Evolutionary conservation across 2,888 invertebrate genomes (phyloP), one percentile per base, ranked within the genome.

Genomic region (Lymantria monacha): DNA sequence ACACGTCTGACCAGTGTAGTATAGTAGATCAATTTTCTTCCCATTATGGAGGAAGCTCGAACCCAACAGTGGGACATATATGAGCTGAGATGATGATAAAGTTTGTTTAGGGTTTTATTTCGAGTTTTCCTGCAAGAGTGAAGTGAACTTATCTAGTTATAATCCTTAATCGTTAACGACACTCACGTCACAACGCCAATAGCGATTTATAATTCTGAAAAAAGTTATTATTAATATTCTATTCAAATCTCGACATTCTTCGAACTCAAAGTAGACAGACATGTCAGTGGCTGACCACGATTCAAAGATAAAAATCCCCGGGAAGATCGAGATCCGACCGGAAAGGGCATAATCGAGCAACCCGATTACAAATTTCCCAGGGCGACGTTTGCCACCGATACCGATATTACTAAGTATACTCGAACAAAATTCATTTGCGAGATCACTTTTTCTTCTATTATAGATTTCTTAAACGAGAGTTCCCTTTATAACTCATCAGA

Each of bases 331-430:
- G 69, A 69, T 69, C 63, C 68, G 61, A 46, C 60, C 69, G 79
- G 76, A 79, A 78, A 69, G 76, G 72, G 66, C 64, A 74, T 83
- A 82, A 83, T 82, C 83, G 83, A 79, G 83, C 80, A 83, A 86
- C 79, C 79, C 82, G 82, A 85, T 87, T 87, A 85, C 79, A 81
- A 79, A 81, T 83, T 81, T 85, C 85, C 84, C 82, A 71, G 59
- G 78, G 75, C 78, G 81, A 74, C 76, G 70, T 74, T 76, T 76
- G 67, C 71, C 77, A 76, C 79, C 81, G 77, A 80, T 77, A 72
- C 64, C 54, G 47, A 48, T n/a, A 55, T 64, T 71, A 79, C 78
- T 74, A 68, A 53, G 61, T 61, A 63, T 62, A 66, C 67, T 76
- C 74, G 74, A 76, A 60, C 49, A 57, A 57, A 65, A 70, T 55